A percentile compares a stretch with the other conserved stretches of the same genome.
These are phyloP conservation scores for Drosophila nr. perissopoda DNA, from an alignment of 2,888 invertebrate species.

Conservation along the genomic window DNA sequence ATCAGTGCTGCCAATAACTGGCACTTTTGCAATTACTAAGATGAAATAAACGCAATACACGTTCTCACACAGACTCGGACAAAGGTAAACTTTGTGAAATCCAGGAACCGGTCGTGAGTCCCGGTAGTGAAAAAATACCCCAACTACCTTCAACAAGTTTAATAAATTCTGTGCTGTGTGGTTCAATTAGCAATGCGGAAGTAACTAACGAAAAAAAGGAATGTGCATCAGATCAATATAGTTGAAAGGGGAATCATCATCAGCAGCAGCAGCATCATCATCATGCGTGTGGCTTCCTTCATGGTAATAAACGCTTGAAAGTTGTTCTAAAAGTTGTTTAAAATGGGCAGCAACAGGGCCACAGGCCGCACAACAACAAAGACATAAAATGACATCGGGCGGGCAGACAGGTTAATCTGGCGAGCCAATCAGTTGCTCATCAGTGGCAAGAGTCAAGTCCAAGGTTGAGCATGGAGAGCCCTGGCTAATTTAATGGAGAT, in stretches of 20 bases:
- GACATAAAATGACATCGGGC: constrained; percentile 49
- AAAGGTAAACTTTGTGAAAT: constrained; percentile 7
- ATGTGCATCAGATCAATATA: constrained; percentile 38
- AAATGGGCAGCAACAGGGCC: constrained; percentile 26
- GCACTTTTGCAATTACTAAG: constrained; percentile 30
- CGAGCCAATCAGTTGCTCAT: constrained; percentile 33
- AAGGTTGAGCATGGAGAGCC: constrained; percentile 54
- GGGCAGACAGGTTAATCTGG: constrained; percentile 18
- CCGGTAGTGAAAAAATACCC: constrained; percentile 23
- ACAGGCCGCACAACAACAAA: constrained; percentile 12
- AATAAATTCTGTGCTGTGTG: constrained; percentile 38
- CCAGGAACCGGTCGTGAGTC: constrained; percentile 42
- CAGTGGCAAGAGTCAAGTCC: constrained; percentile 65
- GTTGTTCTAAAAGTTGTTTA: constrained; percentile 69
- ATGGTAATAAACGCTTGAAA: constrained; percentile 63
- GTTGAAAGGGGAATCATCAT: constrained; percentile 29
- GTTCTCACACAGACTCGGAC: constrained; percentile 11
- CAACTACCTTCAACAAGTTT: constrained; percentile 48
- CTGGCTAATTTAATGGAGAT: neutral
- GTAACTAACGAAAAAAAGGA: constrained; percentile 36
- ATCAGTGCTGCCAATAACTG: constrained; percentile 25
- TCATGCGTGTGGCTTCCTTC: constrained; percentile 16
- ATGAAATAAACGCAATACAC: constrained; percentile 16
- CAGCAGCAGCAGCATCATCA: constrained; percentile 1
- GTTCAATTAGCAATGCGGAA: constrained; percentile 67